These are phyloP conservation scores for Clitarchus hookeri DNA, from an alignment of 2,888 invertebrate species.

Conservation along the genomic window DNA sequence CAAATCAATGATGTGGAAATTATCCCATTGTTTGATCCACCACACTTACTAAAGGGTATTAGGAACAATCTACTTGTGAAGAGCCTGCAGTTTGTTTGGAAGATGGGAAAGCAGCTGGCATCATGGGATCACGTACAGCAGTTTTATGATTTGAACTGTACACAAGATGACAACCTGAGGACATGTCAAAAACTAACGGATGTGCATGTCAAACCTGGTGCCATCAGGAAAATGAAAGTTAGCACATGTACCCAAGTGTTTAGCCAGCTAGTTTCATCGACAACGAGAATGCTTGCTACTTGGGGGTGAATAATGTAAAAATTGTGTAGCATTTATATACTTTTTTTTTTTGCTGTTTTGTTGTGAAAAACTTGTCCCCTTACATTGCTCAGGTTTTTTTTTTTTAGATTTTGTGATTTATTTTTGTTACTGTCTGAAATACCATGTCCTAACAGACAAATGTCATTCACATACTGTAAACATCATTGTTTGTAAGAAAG, in stretches of 20 bases:
- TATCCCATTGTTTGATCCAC: background rate
- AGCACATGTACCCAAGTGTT: background rate
- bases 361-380: background rate
- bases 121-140: background rate
- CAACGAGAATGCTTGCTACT: slow-evolving; percentile 1
- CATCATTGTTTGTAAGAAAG: too few relatives aligned
- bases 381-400: too few relatives aligned
- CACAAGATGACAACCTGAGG: background rate
- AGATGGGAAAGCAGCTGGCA: background rate
- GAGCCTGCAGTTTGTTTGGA: background rate
- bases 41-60: background rate
- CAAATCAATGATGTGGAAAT: background rate
- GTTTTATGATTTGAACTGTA: background rate
- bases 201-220: background rate
- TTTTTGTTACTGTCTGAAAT: too few relatives aligned
- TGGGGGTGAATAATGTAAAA: background rate
- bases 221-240: background rate
- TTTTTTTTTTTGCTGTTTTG: background rate
- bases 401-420: too few relatives aligned
- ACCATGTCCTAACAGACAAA: too few relatives aligned
- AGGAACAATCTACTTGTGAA: background rate
- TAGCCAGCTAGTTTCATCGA: background rate
- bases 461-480: too few relatives aligned
- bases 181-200: background rate
- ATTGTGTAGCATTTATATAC: background rate